Conservation (phyloP, 2,888 invertebrate genomes). For the Drosophila kambysellisi region DNA sequence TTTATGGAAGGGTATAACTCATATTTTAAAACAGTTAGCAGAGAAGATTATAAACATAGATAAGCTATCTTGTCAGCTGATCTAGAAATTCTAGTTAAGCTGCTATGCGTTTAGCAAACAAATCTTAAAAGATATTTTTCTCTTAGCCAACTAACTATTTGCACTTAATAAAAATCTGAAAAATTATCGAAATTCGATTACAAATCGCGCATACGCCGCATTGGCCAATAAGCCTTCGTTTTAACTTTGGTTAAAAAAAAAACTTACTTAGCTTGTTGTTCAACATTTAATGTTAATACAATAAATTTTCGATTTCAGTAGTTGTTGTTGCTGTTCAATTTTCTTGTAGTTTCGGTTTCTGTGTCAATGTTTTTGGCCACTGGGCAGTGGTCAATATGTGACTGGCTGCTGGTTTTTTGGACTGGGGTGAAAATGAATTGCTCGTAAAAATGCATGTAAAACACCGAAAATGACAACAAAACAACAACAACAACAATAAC, state of each 20-base stretch:
- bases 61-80: slow-evolving; percentile 4
- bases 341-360: slow-evolving; percentile 52
- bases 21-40: neutral
- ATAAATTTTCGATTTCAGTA: slow-evolving; percentile 38
- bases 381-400: slow-evolving; percentile 50
- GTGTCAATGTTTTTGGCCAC: slow-evolving; percentile 77
- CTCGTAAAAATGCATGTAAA: slow-evolving; percentile 76
- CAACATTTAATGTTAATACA: slow-evolving; percentile 30
- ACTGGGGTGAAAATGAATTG: slow-evolving; percentile 72
- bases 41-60: neutral
- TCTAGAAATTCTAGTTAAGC: neutral
- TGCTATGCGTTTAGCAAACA: neutral
- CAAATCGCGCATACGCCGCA: slow-evolving; percentile 44
- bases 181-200: slow-evolving; percentile 2
- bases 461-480: slow-evolving; percentile 54
- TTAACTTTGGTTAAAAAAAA: neutral
- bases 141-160: neutral
- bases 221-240: slow-evolving; percentile 16
- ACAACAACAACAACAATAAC: slow-evolving; percentile 38
- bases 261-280: slow-evolving; percentile 28
- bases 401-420: slow-evolving; percentile 58
- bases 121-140: too few relatives aligned
- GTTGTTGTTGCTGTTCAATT: slow-evolving; percentile 16
- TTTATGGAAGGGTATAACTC: neutral
- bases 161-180: neutral